Conservation (phyloP, 1,140 invertebrate genomes). For the Drosophila funebris region DNA sequence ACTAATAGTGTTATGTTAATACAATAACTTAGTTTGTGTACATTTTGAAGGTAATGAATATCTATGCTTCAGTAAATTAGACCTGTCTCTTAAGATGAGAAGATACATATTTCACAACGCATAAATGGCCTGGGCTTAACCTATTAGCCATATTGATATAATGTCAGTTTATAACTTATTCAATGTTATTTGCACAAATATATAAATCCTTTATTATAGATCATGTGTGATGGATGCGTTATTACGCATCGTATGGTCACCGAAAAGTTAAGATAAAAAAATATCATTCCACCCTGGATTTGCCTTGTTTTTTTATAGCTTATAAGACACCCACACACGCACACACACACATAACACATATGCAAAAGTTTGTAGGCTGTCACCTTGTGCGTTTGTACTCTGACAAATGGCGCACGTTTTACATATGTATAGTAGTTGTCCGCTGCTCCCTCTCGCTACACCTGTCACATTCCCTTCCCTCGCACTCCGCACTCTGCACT, state of each 20-base stretch:
- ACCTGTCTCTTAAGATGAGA: too few species aligned
- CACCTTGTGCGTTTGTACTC: constrained; percentile 56
- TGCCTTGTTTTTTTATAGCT: background rate
- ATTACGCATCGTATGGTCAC: too few species aligned
- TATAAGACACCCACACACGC: background rate
- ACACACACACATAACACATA: background rate
- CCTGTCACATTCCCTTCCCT: background rate
- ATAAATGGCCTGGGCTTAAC: too few species aligned
- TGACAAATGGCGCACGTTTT: constrained; percentile 78
- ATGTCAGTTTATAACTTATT: too few species aligned
- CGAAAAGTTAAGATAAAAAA: background rate
- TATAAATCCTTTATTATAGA: too few species aligned
- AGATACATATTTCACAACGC: too few species aligned
- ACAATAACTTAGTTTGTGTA: too few species aligned
- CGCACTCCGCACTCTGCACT: background rate
- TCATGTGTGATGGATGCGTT: too few species aligned
- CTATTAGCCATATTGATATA: too few species aligned
- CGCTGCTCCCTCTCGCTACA: constrained; percentile 9
- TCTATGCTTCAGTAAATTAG: too few species aligned
- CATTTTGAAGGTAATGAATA: background rate
- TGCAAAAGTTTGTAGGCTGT: constrained; percentile 40
- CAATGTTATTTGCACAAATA: too few species aligned
- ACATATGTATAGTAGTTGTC: constrained; percentile 72
- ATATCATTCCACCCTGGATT: background rate
- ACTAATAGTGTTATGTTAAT: background rate